Conservation (phyloP, 2,888 invertebrate species). For the Altica lythri region DNA sequence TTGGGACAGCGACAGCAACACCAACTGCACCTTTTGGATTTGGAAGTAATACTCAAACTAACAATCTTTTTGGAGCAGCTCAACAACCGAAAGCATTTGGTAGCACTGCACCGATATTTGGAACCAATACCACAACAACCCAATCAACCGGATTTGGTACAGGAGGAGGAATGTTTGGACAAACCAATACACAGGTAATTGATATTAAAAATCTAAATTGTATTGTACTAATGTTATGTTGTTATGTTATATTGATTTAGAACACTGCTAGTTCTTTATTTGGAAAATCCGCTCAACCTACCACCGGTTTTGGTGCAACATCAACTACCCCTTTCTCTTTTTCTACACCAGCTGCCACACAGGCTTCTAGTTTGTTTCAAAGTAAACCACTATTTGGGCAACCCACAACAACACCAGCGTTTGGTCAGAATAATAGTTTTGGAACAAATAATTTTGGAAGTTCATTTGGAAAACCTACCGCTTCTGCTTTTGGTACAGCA, state of each 20-base stretch:
- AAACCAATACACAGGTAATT: slow-evolving; percentile 44
- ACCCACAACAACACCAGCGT: slow-evolving; percentile 38
- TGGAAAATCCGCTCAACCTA: slow-evolving; percentile 58
- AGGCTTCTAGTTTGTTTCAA: slow-evolving; percentile 43
- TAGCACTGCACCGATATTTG: slow-evolving; percentile 50
- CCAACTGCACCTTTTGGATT: slow-evolving; percentile 56
- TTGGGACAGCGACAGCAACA: slow-evolving; percentile 47
- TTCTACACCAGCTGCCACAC: slow-evolving; percentile 42
- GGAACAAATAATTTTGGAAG: slow-evolving; percentile 40
- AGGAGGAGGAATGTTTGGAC: slow-evolving; percentile 45
- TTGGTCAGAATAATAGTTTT: slow-evolving; percentile 38
- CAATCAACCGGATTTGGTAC: slow-evolving; percentile 61
- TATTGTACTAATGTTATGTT: no score
- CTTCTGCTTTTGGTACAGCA: slow-evolving; percentile 48
- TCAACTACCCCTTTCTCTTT: slow-evolving; percentile 53
- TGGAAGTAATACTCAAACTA: slow-evolving; percentile 55
- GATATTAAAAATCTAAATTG: background rate
- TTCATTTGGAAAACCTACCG: slow-evolving; percentile 50
- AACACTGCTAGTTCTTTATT: slow-evolving; percentile 52
- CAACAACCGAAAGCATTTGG: slow-evolving; percentile 62
- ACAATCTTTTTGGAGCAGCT: slow-evolving; percentile 52
- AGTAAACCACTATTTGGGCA: slow-evolving; percentile 48
- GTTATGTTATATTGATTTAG: slow-evolving; percentile 33
- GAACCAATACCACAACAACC: slow-evolving; percentile 49
- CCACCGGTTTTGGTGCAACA: slow-evolving; percentile 52